phyloP scores from a whole-genome alignment of 2,888 invertebrate genomes.

The Dicranocentrus wangi region DNA sequence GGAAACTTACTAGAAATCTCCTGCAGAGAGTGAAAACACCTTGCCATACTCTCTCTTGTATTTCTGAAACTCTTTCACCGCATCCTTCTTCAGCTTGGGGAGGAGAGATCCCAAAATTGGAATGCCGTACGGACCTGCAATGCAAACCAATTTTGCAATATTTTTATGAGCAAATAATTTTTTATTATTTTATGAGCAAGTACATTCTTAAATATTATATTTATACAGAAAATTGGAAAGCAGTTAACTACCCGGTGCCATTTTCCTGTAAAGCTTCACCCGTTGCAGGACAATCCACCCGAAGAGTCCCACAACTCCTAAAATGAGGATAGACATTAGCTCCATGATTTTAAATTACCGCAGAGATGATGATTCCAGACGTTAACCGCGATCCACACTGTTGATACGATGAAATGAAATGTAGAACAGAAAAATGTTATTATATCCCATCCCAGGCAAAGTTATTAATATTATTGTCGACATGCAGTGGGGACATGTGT shows the following conservation, averaged over 20 bases:
- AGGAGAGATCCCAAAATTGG: slow-evolving; percentile 67
- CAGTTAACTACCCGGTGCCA: slow-evolving; percentile 62
- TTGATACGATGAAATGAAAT: too few species aligned
- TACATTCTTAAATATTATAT: not conserved
- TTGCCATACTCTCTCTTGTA: slow-evolving; percentile 69
- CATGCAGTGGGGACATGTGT: too few species aligned
- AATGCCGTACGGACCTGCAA: slow-evolving; percentile 68
- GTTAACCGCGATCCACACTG: too few species aligned
- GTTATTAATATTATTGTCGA: too few species aligned
- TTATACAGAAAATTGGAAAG: not conserved
- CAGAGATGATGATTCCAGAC: too few species aligned
- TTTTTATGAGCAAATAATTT: not conserved
- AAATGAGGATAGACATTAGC: not conserved
- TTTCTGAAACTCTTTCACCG: slow-evolving; percentile 55
- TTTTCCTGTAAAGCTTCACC: slow-evolving; percentile 39
- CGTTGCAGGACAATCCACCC: slow-evolving; percentile 17
- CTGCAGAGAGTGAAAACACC: slow-evolving; percentile 65
- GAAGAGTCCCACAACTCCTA: not conserved
- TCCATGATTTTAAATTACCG: slow-evolving; percentile 4
- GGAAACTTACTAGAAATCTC: slow-evolving; percentile 64
- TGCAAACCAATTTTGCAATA: not conserved
- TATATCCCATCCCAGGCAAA: too few species aligned
- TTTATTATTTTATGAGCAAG: not conserved
- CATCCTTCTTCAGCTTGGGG: slow-evolving; percentile 44
- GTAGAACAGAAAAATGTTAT: too few species aligned